Evolutionary conservation across 2,888 invertebrate species (phyloP), one percentile per base, ranked within the genome.

Genomic region (Athalia rosae): DNA sequence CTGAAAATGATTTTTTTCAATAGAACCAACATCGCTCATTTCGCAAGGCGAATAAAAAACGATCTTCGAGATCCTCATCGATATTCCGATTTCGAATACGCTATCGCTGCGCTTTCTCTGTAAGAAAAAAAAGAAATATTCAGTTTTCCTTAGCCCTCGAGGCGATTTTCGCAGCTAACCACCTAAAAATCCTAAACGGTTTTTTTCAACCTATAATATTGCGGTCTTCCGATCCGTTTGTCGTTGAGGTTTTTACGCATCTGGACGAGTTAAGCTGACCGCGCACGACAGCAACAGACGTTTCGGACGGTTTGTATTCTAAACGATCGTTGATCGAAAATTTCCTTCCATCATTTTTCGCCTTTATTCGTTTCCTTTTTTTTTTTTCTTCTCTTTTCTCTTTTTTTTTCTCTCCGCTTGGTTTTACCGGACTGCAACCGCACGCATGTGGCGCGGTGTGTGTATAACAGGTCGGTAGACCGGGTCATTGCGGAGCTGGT

Each of bases 121-220:
- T 28, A 28, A 28, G 28, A 28, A 28, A 28, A 28, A 28, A 13
- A 13, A 61, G 15, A 58, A n/a, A n/a, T n/a, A n/a, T n/a, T n/a
- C n/a, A n/a, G n/a, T n/a, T 45, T 58, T 45, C 56, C 11, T 43
- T 71, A 71, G 58, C 71, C 56, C 58, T 58, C 5, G 58, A 13
- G 58, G 45, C 58, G 58, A 71, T 71, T n/a, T n/a, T 71, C 71
- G 56, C 45, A 50, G 58, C 28, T 28, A 28, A 28, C 28, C 2
- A 2, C 28, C 28, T 28, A 28, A 28, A 71, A 56, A n/a, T n/a
- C 71, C 71, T 71, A 71, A 71, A 71, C 71, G 71, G 71, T 71
- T 71, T 71, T 71, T 58, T 28, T 28, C 28, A 28, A n/a, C n/a
- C n/a, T 28, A 28, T 58, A 58, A 71, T 71, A 71, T 71, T 71